Evolutionary conservation across 37 sponge, comb jelly and placozoan species (phyloP), one percentile per base, ranked within the genome.

Genomic region (Spongilla lacustris): DNA sequence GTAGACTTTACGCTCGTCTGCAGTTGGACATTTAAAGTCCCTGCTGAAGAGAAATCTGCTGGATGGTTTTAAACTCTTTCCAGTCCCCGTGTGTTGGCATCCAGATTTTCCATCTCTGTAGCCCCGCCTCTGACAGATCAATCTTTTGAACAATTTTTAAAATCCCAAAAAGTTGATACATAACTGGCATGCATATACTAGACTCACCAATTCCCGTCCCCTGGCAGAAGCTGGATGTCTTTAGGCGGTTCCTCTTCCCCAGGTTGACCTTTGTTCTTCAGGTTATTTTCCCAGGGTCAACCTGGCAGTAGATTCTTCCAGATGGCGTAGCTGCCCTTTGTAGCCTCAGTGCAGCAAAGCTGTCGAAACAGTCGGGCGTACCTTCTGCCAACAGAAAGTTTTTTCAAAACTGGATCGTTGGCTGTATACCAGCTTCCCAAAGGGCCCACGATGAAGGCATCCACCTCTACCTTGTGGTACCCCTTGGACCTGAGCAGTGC

Each of bases 151-250:
- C n/a, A n/a, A n/a, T n/a, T n/a, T n/a, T n/a, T n/a, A n/a, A n/a
- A n/a, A n/a, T n/a, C n/a, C n/a, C n/a, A n/a, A n/a, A n/a, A n/a
- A n/a, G n/a, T n/a, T n/a, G n/a, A n/a, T n/a, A n/a, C n/a, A n/a
- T n/a, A n/a, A n/a, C n/a, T n/a, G n/a, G n/a, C n/a, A n/a, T n/a
- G n/a, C n/a, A n/a, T n/a, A n/a, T n/a, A n/a, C n/a, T n/a, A n/a
- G n/a, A n/a, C n/a, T n/a, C n/a, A n/a, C n/a, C n/a, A n/a, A n/a
- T 33, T 36, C 35, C 2, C 12, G 35, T 37, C 37, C 36, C 77
- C 77, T 76, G 77, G 77, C 30, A 35, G 77, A 76, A 29, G 77
- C 19, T 76, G 23, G 77, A 76, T 21, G 30, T 31, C 34, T 37
- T 29, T 27, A 35, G 38, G 24, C 33, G 33, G 38, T 76, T 76